These are phyloP conservation scores for Drosophila novamexicana DNA, from an alignment of 1,140 invertebrate genomes.

Conservation along the genomic window DNA sequence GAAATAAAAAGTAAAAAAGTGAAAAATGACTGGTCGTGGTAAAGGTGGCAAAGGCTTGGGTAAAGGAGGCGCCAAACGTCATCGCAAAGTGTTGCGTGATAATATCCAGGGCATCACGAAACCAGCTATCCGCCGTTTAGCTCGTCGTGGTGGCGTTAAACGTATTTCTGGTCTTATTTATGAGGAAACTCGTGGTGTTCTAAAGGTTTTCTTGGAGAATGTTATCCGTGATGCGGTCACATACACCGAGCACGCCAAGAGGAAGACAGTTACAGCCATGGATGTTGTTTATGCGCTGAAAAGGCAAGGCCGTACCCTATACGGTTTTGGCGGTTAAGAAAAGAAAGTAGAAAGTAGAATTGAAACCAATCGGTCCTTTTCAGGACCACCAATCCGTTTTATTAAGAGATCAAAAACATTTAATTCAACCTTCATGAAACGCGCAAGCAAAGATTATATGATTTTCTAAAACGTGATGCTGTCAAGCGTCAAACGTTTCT, in stretches of 20 bases:
- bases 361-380: slow-evolving; percentile 56
- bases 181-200: slow-evolving; percentile 88
- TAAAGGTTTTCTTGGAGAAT: slow-evolving; percentile 92
- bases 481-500: too few species aligned
- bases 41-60: slow-evolving; percentile 87
- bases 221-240: slow-evolving; percentile 92
- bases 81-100: slow-evolving; percentile 88
- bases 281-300: slow-evolving; percentile 94
- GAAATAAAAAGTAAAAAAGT: slow-evolving; percentile 12
- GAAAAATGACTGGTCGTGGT: slow-evolving; percentile 87
- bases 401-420: slow-evolving; percentile 1
- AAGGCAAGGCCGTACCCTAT: slow-evolving; percentile 90
- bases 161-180: slow-evolving; percentile 91
- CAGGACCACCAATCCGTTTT: background rate
- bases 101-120: slow-evolving; percentile 90
- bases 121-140: too few species aligned
- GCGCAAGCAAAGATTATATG: too few species aligned
- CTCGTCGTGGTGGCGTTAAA: slow-evolving; percentile 89
- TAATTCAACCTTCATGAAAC: background rate
- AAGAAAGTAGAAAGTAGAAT: background rate
- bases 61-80: slow-evolving; percentile 88
- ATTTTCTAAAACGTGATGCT: too few species aligned
- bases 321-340: slow-evolving; percentile 87
- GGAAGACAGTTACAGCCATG: slow-evolving; percentile 94
- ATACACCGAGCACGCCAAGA: slow-evolving; percentile 89